These are phyloP conservation scores for Oxyura jamaicensis DNA, from an alignment of 2,113 vertebrate genomes.

Conservation along the genomic window DNA sequence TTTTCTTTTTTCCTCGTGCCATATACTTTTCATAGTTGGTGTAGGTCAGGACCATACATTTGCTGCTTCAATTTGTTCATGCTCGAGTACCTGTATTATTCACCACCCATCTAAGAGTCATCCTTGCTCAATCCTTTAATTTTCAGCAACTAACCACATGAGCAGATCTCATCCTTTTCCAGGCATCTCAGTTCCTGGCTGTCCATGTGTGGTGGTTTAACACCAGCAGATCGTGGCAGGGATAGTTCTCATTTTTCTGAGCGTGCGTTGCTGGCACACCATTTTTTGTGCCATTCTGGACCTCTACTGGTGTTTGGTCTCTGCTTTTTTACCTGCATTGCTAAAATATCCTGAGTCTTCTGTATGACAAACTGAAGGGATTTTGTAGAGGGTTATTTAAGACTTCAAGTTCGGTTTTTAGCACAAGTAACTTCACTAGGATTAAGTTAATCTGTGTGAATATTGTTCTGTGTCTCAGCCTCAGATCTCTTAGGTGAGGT, in stretches of 20 bases:
- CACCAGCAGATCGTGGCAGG: neutral
- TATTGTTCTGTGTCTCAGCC: neutral
- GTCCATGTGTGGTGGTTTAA: neutral
- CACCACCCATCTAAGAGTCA: neutral
- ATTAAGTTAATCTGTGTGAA: slow-evolving; percentile 3
- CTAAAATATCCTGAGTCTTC: neutral
- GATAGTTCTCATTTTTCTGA: neutral
- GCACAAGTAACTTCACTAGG: neutral
- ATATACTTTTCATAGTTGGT: neutral
- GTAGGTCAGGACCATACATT: neutral
- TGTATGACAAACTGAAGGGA: neutral
- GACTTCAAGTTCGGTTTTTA: neutral
- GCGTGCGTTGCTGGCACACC: neutral
- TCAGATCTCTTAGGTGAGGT: neutral
- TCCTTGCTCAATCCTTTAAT: neutral
- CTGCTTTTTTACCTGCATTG: neutral
- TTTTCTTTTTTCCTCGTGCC: neutral
- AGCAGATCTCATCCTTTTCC: neutral
- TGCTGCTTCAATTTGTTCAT: neutral
- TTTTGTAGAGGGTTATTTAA: neutral
- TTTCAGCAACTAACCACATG: neutral
- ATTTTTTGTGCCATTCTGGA: neutral
- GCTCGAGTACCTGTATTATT: neutral
- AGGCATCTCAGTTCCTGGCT: neutral
- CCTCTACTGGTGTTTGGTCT: neutral